Evolutionary conservation across 2,888 invertebrate species (phyloP), one percentile per base, ranked within the genome.

Genomic region (Scaptomyza polygonia): DNA sequence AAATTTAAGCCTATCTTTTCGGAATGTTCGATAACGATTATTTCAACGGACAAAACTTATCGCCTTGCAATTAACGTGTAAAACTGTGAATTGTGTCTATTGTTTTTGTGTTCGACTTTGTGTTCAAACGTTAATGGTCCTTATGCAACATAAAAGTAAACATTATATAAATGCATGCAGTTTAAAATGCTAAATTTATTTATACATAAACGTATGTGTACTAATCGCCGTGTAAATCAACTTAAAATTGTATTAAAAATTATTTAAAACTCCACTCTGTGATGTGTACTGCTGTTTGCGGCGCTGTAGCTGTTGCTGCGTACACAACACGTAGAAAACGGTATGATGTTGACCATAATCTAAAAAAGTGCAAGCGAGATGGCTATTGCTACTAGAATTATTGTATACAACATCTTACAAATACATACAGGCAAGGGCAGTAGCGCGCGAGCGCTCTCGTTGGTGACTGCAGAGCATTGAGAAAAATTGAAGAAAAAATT

Each of bases 321-420:
- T 77, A 77, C 74, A 84, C 67, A 77, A 77, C 57, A 74, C 57
- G 56, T 73, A 67, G 64, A 45, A 64, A 82, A 57, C 69, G 71
- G 56, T 66, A 57, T 48, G 56, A 79, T 79, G 52, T 67, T 67
- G 65, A 78, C 61, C 67, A 59, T 57, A 72, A 57, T 81, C 51
- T 61, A 63, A 64, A 74, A 69, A 78, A 81, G 81, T 85, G 80
- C 79, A 81, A 80, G 85, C 76, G 80, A 76, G 80, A 80, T 85
- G 76, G 82, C 79, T 69, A 85, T 61, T 71, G 78, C 53, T 68
- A 45, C 78, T 67, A 73, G 67, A 70, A 67, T 67, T 65, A 61
- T 79, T 79, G 83, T 79, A 69, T 83, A 76, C 77, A 77, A 66
- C 71, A 69, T 70, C 77, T 64, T 57, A 67, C 62, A 78, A 58